Evolutionary conservation across 2,113 vertebrate genomes (phyloP), one percentile per base, ranked within the genome.

Genomic region (Podiceps cristatus): DNA sequence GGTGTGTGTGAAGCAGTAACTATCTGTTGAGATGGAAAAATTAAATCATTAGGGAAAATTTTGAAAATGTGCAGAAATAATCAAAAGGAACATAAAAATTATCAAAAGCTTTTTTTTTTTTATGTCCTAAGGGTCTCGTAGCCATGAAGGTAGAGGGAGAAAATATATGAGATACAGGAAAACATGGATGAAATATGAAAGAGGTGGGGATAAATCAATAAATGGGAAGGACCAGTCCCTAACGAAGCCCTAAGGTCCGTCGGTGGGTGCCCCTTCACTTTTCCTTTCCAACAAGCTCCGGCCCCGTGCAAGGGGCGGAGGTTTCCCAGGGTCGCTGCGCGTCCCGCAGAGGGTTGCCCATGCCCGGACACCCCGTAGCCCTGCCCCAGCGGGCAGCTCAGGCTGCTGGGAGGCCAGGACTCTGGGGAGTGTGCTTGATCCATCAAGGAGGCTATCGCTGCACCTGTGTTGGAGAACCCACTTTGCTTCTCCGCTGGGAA

Each of bases 341-440:
- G 8, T 9, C n/a, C 18, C 9, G 4, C 35, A 19, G 28, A n/a
- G 63, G 25, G 33, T 15, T 27, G 8, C 20, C 7, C 60, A 11
- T 16, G 13, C 23, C 11, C 59, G 9, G 27, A 5, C 15, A n/a
- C 29, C 28, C 1, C 2, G 6, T 33, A 63, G 40, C 19, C 25
- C 53, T 31, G 12, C n/a, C 23, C 8, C 10, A 17, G 2, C 0
- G 5, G 23, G 53, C 53, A 37, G 49, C 60, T 53, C 69, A 19
- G 23, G 40, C n/a, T 85, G 44, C 56, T 1, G 3, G 18, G 7
- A 11, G 13, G 24, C 1, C 0, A 49, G 22, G 18, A 11, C 31
- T 73, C 79, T 10, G 4, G 27, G 4, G 14, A 18, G 3, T 2
- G 33, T 8, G 18, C 35, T 74, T 53, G 10, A 5, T 27, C 45